Evolutionary conservation across 1,140 invertebrate genomes (phyloP).

Genomic region (Aplysia californica): DNA sequence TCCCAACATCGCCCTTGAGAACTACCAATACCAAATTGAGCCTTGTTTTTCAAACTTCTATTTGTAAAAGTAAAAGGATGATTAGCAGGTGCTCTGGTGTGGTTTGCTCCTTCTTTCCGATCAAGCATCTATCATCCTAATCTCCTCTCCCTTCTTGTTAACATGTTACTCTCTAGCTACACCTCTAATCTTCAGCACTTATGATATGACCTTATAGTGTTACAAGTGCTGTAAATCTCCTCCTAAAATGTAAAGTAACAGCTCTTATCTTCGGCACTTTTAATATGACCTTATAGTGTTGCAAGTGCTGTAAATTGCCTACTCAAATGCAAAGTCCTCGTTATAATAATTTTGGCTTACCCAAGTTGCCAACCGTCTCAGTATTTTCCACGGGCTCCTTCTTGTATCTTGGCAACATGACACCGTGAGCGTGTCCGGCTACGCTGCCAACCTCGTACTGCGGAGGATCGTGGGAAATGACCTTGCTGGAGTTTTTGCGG

Average conservation of each 20-base stretch:
- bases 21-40: too few relatives aligned
- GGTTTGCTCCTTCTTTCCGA: too few relatives aligned
- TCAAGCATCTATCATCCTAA: too few relatives aligned
- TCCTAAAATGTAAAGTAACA: not conserved
- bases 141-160: too few relatives aligned
- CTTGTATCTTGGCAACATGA: slow-evolving; percentile 2
- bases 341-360: too few relatives aligned
- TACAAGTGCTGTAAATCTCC: too few relatives aligned
- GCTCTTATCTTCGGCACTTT: not conserved
- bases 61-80: too few relatives aligned
- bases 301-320: not conserved
- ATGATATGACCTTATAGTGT: not conserved
- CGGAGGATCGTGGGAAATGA: slow-evolving; percentile 6
- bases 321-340: not conserved
- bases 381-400: not conserved
- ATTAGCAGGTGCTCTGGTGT: too few relatives aligned
- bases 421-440: slow-evolving; percentile 20
- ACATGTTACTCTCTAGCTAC: too few relatives aligned
- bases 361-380: not conserved
- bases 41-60: too few relatives aligned
- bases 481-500: slow-evolving; percentile 14
- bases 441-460: not conserved
- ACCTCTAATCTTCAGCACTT: too few relatives aligned
- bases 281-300: not conserved
- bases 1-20: too few relatives aligned